phyloP scores from a whole-genome alignment of 1,140 invertebrate genomes.

The Harpegnathos saltator region DNA sequence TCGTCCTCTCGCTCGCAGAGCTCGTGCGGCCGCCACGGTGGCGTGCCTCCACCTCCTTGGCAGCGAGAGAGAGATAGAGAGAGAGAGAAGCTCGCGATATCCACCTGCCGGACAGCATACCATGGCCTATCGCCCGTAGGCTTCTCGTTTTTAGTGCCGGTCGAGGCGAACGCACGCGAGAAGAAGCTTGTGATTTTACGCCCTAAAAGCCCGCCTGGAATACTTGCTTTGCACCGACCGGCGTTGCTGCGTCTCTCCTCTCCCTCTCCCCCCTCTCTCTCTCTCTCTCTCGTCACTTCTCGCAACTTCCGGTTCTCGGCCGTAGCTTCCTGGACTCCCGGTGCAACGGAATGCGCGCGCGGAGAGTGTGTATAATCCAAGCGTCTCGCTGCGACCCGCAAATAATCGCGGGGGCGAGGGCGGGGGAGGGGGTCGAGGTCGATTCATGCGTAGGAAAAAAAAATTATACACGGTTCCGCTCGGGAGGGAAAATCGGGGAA shows the following conservation, averaged over 20 bases:
- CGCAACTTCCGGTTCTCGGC: neutral
- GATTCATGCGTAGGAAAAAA: no score
- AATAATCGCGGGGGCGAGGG: no score
- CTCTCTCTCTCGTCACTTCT: neutral
- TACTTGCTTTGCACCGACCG: conserved; percentile 7
- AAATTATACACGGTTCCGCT: no score
- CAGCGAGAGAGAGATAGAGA: no score
- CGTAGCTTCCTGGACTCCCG: neutral
- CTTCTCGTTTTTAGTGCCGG: conserved; percentile 68
- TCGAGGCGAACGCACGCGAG: conserved; percentile 31
- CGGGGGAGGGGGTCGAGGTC: no score
- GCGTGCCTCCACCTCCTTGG: conserved; percentile 8
- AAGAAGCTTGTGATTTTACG: conserved; percentile 57
- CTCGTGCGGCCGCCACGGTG: conserved; percentile 32
- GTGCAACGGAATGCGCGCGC: no score
- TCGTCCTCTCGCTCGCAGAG: conserved; percentile 60
- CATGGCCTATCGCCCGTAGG: conserved; percentile 65
- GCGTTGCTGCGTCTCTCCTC: neutral
- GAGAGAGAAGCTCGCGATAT: conserved; percentile 54
- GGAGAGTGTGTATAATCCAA: no score
- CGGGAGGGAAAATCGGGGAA: no score
- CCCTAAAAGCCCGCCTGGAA: conserved; percentile 11
- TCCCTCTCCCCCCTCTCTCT: neutral
- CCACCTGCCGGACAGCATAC: conserved; percentile 67
- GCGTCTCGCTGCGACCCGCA: no score